These are phyloP conservation scores for Stegophylla sp. DNA, from an alignment of 2,888 invertebrate genomes.

Conservation along the genomic window DNA sequence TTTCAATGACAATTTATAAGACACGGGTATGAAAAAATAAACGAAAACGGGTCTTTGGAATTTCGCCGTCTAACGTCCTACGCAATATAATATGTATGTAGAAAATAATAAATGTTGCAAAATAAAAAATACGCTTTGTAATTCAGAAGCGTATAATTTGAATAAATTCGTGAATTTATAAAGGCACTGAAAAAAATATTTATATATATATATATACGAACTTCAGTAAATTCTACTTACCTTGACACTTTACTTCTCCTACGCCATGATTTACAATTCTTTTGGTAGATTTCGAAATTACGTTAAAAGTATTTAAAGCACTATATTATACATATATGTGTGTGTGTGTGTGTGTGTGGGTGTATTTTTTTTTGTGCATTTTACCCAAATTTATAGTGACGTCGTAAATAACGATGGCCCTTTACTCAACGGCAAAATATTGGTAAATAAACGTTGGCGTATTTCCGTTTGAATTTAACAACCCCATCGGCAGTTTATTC, in stretches of 20 bases:
- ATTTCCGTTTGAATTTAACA: no score
- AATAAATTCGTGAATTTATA: slow-evolving; percentile 38
- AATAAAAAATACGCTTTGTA: slow-evolving; percentile 18
- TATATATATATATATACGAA: slow-evolving; percentile 6
- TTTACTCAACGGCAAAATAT: no score
- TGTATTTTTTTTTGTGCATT: no score
- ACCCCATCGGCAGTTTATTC: no score
- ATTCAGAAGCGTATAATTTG: slow-evolving; percentile 33
- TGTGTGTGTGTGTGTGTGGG: neutral
- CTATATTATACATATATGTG: neutral
- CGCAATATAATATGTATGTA: neutral
- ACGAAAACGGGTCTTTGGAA: no score
- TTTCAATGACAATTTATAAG: no score
- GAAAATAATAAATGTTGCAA: slow-evolving; percentile 12
- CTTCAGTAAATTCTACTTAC: slow-evolving; percentile 45
- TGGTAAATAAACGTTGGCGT: no score
- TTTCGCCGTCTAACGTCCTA: no score
- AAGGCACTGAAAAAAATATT: slow-evolving; percentile 4
- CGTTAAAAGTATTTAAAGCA: slow-evolving; percentile 6
- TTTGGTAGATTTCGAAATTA: slow-evolving; percentile 3
- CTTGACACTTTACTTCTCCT: slow-evolving; percentile 13
- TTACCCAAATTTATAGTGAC: neutral
- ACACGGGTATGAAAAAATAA: no score
- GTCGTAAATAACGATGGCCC: neutral
- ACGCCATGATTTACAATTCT: slow-evolving; percentile 14